These are phyloP conservation scores for Euproctis similis DNA, from an alignment of 2,888 invertebrate genomes.

Conservation along the genomic window DNA sequence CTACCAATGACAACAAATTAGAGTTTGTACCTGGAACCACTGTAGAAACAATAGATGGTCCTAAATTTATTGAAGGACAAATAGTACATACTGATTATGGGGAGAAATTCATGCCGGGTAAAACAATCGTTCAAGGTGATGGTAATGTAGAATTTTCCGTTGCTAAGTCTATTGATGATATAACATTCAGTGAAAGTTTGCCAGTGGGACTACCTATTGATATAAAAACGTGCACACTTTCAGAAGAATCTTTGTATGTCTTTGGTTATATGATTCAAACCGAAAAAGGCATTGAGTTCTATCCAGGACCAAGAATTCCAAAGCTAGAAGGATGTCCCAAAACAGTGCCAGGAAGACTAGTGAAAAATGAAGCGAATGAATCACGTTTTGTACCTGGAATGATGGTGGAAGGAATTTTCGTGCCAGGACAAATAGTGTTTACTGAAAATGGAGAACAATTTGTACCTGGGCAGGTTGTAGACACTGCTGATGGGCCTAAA, in stretches of 20 bases:
- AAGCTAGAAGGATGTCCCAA: constrained; percentile 66
- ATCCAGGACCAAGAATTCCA: constrained; percentile 73
- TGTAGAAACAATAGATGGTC: constrained; percentile 77
- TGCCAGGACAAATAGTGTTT: constrained; percentile 81
- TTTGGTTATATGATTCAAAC: constrained; percentile 82
- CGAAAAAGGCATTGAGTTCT: constrained; percentile 79
- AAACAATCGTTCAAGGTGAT: constrained; percentile 62
- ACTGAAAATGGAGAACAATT: constrained; percentile 83
- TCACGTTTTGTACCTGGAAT: constrained; percentile 82
- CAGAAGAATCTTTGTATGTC: constrained; percentile 70
- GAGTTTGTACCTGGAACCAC: constrained; percentile 78
- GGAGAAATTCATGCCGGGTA: constrained; percentile 79
- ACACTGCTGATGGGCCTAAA: constrained; percentile 80
- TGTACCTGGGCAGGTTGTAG: constrained; percentile 83
- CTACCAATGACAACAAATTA: constrained; percentile 49
- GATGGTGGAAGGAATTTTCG: constrained; percentile 80
- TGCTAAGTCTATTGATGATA: constrained; percentile 75
- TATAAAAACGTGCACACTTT: constrained; percentile 68
- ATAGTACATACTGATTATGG: constrained; percentile 76
- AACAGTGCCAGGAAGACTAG: constrained; percentile 78
- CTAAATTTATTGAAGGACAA: constrained; percentile 80
- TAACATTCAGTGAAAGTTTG: constrained; percentile 70
- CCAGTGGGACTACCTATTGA: constrained; percentile 76
- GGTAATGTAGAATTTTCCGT: constrained; percentile 76
- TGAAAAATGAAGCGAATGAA: constrained; percentile 76